Conservation (phyloP, 2,797 vertebrate genomes). For the Lagodon rhomboides region DNA sequence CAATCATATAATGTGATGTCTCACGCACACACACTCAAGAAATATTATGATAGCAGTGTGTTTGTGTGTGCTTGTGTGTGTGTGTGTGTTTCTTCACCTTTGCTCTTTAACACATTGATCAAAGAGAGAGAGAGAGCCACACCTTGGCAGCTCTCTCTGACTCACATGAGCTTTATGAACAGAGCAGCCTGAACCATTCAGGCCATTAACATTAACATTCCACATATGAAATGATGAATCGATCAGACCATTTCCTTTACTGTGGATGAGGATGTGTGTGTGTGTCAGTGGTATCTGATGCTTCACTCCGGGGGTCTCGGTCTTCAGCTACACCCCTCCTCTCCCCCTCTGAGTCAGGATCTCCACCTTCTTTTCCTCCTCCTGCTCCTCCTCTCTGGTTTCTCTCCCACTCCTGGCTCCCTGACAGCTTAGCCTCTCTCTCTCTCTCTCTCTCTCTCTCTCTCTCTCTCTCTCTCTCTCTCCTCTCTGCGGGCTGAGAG, state of each 20-base stretch:
- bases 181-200: neutral
- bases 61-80: no score
- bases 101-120: slow-evolving; percentile 16
- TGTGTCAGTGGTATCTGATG: neutral
- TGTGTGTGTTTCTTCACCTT: slow-evolving; percentile 28
- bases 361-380: slow-evolving; percentile 24
- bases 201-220: neutral
- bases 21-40: neutral
- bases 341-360: slow-evolving; percentile 39
- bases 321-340: neutral
- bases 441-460: slow-evolving; percentile 43
- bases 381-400: slow-evolving; percentile 17
- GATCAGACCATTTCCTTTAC: neutral
- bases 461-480: slow-evolving; percentile 44
- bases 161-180: neutral
- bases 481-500: slow-evolving; percentile 47
- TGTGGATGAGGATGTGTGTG: neutral
- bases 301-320: neutral
- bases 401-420: slow-evolving; percentile 2
- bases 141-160: neutral
- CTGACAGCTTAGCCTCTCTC: slow-evolving; percentile 20
- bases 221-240: neutral
- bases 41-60: neutral
- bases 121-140: neutral
- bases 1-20: no score